phyloP scores from a whole-genome alignment of 2,797 vertebrate species.

The Phataginus tricuspis region DNA sequence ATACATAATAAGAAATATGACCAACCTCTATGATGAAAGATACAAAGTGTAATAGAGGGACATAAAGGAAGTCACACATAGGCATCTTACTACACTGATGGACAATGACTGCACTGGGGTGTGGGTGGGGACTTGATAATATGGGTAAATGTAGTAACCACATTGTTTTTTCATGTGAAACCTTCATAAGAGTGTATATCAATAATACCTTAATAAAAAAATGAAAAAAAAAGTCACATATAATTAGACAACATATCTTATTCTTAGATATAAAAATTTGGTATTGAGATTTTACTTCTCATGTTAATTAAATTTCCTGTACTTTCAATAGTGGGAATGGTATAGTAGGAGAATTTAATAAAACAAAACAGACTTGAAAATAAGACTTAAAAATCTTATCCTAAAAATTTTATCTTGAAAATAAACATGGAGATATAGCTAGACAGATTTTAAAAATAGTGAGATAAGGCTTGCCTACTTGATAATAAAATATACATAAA shows the following conservation, averaged over 20 bases:
- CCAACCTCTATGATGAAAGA: neutral
- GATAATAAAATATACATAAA: neutral
- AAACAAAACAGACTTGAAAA: constrained; percentile 38
- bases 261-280: neutral
- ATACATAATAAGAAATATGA: neutral
- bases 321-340: neutral
- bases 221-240: neutral
- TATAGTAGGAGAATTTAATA: constrained; percentile 9
- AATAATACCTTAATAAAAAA: too few species aligned
- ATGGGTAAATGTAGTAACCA: too few species aligned
- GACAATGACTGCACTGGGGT: too few species aligned
- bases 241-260: neutral
- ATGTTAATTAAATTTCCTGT: neutral
- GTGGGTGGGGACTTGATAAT: too few species aligned
- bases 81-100: too few species aligned
- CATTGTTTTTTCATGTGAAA: too few species aligned
- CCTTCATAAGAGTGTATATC: too few species aligned
- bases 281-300: neutral
- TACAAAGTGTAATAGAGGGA: neutral
- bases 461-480: neutral
- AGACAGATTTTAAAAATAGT: constrained; percentile 8
- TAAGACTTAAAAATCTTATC: neutral
- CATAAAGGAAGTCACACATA: neutral
- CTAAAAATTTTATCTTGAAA: neutral
- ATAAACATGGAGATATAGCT: neutral